phyloP scores from a whole-genome alignment of 92 coral and sea anemone species.

The Zoanthus solanderi region DNA sequence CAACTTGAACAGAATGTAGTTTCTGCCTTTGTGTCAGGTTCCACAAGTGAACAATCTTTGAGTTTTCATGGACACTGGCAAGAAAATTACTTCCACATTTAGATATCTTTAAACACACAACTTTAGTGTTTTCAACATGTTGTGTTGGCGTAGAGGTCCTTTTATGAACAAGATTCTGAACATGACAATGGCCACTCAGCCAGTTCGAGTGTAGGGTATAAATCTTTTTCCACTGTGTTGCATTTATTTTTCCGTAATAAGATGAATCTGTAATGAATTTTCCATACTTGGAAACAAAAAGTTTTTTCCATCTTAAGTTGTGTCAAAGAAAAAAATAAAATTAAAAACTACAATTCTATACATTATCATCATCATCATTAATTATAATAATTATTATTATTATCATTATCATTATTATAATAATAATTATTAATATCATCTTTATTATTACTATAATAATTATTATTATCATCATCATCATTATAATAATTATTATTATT shows the following conservation, averaged over 20 bases:
- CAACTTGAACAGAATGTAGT: slow-evolving; percentile 65
- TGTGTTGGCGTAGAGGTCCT: slow-evolving; percentile 39
- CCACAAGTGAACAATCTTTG: slow-evolving; percentile 75
- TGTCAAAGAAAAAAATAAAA: slow-evolving; percentile 40
- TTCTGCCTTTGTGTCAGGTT: slow-evolving; percentile 63
- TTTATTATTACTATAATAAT: too few relatives aligned
- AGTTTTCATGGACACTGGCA: slow-evolving; percentile 76
- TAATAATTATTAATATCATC: too few relatives aligned
- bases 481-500: too few relatives aligned
- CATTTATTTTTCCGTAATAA: slow-evolving; percentile 68
- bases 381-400: too few relatives aligned
- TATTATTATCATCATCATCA: too few relatives aligned
- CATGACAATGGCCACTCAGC: slow-evolving; percentile 95
- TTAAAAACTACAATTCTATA: too few relatives aligned
- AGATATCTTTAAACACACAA: slow-evolving; percentile 79
- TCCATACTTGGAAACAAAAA: slow-evolving; percentile 71
- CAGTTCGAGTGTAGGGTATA: slow-evolving; percentile 85
- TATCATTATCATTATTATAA: too few relatives aligned
- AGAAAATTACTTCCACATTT: slow-evolving; percentile 78
- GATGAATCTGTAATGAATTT: slow-evolving; percentile 77
- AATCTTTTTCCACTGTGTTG: slow-evolving; percentile 89
- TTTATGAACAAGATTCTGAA: slow-evolving; percentile 74
- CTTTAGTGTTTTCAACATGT: slow-evolving; percentile 57
- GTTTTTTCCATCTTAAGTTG: slow-evolving; percentile 73
- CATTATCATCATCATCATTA: too few relatives aligned